phyloP scores from a whole-genome alignment of 2,797 vertebrate genomes.

The Lepilemur septentrionalis region DNA sequence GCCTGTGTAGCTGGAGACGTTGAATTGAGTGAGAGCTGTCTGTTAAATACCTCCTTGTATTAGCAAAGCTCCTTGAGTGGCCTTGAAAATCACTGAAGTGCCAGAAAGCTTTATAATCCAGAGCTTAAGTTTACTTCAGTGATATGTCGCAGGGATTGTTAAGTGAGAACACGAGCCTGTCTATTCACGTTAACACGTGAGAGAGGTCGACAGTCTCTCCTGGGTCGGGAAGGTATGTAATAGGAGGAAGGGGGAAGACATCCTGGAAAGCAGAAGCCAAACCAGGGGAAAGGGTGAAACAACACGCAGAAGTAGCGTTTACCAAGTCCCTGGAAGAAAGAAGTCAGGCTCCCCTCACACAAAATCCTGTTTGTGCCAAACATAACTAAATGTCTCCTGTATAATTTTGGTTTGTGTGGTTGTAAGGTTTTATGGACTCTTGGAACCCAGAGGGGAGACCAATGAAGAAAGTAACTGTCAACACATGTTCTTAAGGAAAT shows the following conservation, averaged over 20 bases:
- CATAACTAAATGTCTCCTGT: background rate
- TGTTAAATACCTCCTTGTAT: background rate
- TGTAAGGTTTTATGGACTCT: constrained; percentile 55
- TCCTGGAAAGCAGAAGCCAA: background rate
- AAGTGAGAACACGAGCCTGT: constrained; percentile 21
- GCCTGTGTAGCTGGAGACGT: background rate
- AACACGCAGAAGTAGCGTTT: fast-evolving
- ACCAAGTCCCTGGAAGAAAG: background rate
- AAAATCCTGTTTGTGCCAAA: constrained; percentile 27
- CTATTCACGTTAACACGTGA: constrained; percentile 1
- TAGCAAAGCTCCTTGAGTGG: constrained; percentile 52
- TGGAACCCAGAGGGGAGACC: constrained; percentile 47
- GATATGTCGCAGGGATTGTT: background rate
- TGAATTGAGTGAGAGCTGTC: constrained; percentile 14
- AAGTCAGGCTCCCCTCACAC: background rate
- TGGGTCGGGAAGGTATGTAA: background rate
- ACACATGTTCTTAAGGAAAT: constrained; percentile 52
- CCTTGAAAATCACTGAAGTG: constrained; percentile 29
- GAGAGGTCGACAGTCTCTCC: background rate
- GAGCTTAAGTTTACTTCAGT: constrained; percentile 25
- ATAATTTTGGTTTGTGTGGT: constrained; percentile 64
- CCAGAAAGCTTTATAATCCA: constrained; percentile 32
- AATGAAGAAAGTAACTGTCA: constrained; percentile 55
- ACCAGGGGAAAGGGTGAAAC: background rate
- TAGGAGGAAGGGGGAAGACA: background rate